phyloP scores from a whole-genome alignment of 2,888 invertebrate genomes.

The Drosophila colorata region DNA sequence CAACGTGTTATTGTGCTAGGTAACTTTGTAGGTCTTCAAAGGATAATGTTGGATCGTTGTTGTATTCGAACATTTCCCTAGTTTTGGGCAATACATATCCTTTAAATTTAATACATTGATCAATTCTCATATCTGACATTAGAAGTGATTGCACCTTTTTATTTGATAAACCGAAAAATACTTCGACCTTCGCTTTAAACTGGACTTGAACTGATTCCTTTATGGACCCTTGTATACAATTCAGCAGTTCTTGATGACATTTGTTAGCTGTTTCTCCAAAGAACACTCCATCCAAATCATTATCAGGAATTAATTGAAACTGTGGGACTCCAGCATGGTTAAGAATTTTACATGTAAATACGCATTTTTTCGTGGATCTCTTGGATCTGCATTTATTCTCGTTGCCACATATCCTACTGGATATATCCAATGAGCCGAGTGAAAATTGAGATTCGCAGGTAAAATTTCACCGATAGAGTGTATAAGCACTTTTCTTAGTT shows the following conservation, averaged over 20 bases:
- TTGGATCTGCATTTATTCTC: slow-evolving; percentile 90
- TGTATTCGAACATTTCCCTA: slow-evolving; percentile 22
- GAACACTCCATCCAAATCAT: slow-evolving; percentile 88
- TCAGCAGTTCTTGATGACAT: slow-evolving; percentile 89
- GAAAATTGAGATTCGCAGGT: slow-evolving; percentile 89
- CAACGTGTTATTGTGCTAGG: slow-evolving; percentile 26
- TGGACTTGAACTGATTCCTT: slow-evolving; percentile 86
- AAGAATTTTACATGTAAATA: slow-evolving; percentile 93
- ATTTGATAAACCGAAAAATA: slow-evolving; percentile 92
- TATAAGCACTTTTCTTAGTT: slow-evolving; percentile 87
- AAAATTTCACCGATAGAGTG: slow-evolving; percentile 92
- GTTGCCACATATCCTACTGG: slow-evolving; percentile 92
- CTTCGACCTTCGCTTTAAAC: slow-evolving; percentile 88
- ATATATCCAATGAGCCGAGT: slow-evolving; percentile 90
- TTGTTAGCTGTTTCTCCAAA: slow-evolving; percentile 89
- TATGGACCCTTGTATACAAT: slow-evolving; percentile 87
- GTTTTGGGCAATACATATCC: slow-evolving; percentile 81
- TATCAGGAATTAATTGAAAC: slow-evolving; percentile 93
- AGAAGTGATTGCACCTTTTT: slow-evolving; percentile 90
- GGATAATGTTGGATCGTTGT: slow-evolving; percentile 59
- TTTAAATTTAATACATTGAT: slow-evolving; percentile 89
- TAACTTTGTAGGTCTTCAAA: slow-evolving; percentile 51
- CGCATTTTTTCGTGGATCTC: slow-evolving; percentile 89
- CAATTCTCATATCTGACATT: slow-evolving; percentile 89
- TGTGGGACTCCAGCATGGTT: slow-evolving; percentile 90